Evolutionary conservation across 2,888 invertebrate species (phyloP).

Genomic region (Lymantria dispar): DNA sequence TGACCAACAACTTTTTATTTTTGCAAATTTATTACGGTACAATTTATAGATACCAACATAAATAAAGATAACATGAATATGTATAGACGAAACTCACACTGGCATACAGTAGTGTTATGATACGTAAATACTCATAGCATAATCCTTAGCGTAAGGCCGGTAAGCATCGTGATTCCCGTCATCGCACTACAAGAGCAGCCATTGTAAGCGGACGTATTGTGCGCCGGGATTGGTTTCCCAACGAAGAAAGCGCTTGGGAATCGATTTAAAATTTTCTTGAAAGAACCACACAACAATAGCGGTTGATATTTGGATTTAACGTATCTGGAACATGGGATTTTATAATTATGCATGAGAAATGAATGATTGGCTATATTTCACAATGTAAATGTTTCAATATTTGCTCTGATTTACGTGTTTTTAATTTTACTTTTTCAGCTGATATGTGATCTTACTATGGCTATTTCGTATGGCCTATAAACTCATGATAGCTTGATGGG

Average conservation of each 20-base stretch:
- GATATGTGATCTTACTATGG: too few relatives aligned
- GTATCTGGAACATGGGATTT: conserved; percentile 50
- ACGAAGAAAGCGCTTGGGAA: conserved; percentile 68
- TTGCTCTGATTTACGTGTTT: too few relatives aligned
- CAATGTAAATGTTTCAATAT: background rate
- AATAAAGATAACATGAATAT: too few relatives aligned
- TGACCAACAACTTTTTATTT: too few relatives aligned
- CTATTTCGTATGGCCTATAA: too few relatives aligned
- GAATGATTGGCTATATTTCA: background rate
- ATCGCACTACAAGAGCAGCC: conserved; percentile 59
- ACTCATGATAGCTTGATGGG: too few relatives aligned
- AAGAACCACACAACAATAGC: conserved; percentile 69
- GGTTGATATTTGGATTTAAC: conserved; percentile 62
- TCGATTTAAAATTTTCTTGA: conserved; percentile 77
- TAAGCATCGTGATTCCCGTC: conserved; percentile 63
- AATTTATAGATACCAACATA: too few relatives aligned
- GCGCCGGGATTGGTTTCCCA: conserved; percentile 72
- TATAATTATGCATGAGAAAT: conserved; percentile 34
- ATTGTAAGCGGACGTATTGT: conserved; percentile 75
- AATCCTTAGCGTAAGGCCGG: conserved; percentile 61
- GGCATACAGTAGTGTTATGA: background rate
- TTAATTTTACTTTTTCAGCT: too few relatives aligned
- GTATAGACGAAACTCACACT: too few relatives aligned
- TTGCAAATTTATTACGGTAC: too few relatives aligned
- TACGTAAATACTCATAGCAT: conserved; percentile 42